Conservation (phyloP, 1,140 invertebrate genomes). For the Teleopsis dalmanni region DNA sequence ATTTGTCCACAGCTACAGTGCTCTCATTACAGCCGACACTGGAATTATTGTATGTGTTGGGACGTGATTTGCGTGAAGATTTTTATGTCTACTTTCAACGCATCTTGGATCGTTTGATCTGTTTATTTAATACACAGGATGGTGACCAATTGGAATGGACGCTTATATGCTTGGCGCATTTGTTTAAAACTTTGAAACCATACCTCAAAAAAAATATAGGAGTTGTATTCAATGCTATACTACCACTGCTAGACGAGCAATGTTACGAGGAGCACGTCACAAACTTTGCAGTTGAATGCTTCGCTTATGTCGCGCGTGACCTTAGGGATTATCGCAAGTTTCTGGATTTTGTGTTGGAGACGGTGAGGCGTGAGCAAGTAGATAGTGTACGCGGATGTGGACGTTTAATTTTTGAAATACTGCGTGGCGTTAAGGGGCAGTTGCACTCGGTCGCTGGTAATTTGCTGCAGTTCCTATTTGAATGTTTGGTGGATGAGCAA, state of each 20-base stretch:
- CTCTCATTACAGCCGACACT: conserved; percentile 71
- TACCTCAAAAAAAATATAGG: conserved; percentile 73
- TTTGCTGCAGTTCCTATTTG: conserved; percentile 56
- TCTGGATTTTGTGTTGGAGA: conserved; percentile 60
- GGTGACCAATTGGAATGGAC: conserved; percentile 74
- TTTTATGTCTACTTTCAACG: conserved; percentile 74
- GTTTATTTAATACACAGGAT: conserved; percentile 68
- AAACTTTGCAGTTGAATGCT: conserved; percentile 89
- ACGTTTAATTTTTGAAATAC: conserved; percentile 75
- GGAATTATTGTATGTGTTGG: conserved; percentile 79
- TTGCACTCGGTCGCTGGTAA: conserved; percentile 71
- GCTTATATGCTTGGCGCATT: conserved; percentile 73
- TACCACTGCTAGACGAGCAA: conserved; percentile 64
- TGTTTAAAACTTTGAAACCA: conserved; percentile 82
- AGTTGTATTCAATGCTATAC: conserved; percentile 62
- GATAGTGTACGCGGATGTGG: conserved; percentile 67
- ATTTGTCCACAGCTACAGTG: conserved; percentile 60
- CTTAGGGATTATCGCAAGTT: conserved; percentile 71
- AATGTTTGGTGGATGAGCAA: conserved; percentile 46
- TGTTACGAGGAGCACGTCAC: conserved; percentile 72
- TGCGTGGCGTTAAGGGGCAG: conserved; percentile 69
- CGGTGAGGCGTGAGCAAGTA: conserved; percentile 57
- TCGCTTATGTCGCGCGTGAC: conserved; percentile 86
- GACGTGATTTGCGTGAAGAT: conserved; percentile 76
- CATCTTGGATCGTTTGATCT: conserved; percentile 61